These are phyloP conservation scores for Carassius gibelio DNA, from an alignment of 2,113 vertebrate genomes.

Conservation along the genomic window DNA sequence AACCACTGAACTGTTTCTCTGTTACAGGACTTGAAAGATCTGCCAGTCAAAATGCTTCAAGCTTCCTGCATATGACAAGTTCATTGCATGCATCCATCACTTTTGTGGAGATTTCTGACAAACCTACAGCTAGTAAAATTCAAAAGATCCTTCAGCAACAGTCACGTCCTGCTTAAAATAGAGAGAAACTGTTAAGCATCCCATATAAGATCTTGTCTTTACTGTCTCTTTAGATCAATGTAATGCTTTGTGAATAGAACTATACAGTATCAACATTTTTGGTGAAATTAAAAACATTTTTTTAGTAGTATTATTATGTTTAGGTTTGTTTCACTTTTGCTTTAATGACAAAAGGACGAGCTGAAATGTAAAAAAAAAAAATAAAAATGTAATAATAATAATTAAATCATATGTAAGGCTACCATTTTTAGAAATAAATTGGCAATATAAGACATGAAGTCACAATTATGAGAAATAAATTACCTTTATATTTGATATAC, in stretches of 20 bases:
- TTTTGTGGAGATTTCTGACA: constrained; percentile 26
- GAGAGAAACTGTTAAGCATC: not conserved
- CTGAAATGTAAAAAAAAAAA: not conserved
- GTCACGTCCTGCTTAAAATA: not conserved
- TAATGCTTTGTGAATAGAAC: not conserved
- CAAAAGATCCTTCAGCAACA: not conserved
- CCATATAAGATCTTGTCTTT: not conserved
- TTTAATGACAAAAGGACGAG: not conserved
- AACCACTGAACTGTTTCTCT: constrained; percentile 21
- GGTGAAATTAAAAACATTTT: no score
- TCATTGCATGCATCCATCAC: constrained; percentile 34
- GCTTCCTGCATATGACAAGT: constrained; percentile 31
- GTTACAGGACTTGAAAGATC: constrained; percentile 29
- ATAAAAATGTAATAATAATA: not conserved
- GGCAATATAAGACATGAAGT: no score
- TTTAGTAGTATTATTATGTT: not conserved
- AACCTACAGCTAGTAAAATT: constrained; percentile 21
- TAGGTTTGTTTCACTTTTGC: not conserved
- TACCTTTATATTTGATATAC: not conserved
- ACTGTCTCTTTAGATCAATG: not conserved
- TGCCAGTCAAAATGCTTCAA: constrained; percentile 39
- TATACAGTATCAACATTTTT: no score
- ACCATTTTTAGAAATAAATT: not conserved
- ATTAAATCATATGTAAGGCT: not conserved
- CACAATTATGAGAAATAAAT: not conserved